Evolutionary conservation across 2,797 vertebrate genomes (phyloP), one percentile per base, ranked within the genome.

Genomic region (Austrolebias charrua): DNA sequence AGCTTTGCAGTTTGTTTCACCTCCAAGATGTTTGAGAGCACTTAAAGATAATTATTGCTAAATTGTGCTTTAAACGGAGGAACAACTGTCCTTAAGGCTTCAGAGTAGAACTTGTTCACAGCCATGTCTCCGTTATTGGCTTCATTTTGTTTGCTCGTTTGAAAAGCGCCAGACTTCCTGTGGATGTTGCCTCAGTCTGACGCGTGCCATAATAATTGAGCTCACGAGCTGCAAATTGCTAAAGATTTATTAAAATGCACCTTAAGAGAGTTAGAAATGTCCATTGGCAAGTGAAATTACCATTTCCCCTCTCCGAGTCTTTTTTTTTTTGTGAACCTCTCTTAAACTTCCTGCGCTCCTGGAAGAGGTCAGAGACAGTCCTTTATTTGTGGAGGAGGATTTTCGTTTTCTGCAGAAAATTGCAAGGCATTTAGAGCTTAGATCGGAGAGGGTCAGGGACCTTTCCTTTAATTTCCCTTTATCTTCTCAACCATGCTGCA

Each of bases 381-480:
- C 86, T 91, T 90, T 85, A 87, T 92, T 88, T 90, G 84, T 81
- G 87, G 82, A 84, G 82, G 85, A 88, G 88, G 90, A 90, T 91
- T 91, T 90, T 87, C 80, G 76, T 83, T 86, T 89, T 73, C 66
- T 76, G 79, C 80, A 80, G 82, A 89, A 90, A 91, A 91, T 90
- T 90, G 87, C 80, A 53, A 88, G 86, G 86, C 91, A 85, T 91
- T 93, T 90, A 86, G 80, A 90, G 84, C 91, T 90, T 59, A 35
- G 45, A 89, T 91, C 85, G 70, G 80, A 91, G 86, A 89, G 86
- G 92, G 92, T 94, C 92, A 91, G 69, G 60, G 85, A 90, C 90
- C 92, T 90, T 88, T 90, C 84, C 86, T 90, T 91, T 93, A 91
- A 92, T 93, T 92, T 91, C 83, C 83, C 88, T 92, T 92, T 92